Evolutionary conservation across 2,797 vertebrate genomes (phyloP).

Genomic region (Okamejei kenojei): DNA sequence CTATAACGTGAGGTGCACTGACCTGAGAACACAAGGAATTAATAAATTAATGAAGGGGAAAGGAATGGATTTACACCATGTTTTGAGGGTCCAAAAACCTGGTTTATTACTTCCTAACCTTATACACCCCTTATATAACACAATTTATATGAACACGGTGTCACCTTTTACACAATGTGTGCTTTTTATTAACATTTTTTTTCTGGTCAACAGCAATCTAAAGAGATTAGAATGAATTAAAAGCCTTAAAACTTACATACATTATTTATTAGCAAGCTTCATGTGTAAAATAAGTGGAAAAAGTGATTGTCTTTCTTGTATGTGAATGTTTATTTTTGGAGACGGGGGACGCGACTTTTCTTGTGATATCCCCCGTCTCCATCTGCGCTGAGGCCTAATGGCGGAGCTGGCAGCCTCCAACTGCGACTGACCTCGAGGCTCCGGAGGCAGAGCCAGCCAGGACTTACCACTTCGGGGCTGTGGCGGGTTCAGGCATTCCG

Average conservation of each 20-base stretch:
- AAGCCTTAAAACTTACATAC: slow-evolving; percentile 17
- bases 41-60: slow-evolving; percentile 3
- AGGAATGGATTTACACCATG: not conserved
- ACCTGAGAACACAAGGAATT: not conserved
- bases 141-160: not conserved
- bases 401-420: too few species aligned
- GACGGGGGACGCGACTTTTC: too few species aligned
- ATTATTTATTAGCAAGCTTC: not conserved
- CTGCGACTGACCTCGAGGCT: too few species aligned
- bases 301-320: too few species aligned
- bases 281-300: not conserved
- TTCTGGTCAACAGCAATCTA: not conserved
- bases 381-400: too few species aligned
- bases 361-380: too few species aligned
- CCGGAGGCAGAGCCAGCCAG: too few species aligned
- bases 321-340: not conserved
- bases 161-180: not conserved
- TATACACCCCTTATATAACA: not conserved
- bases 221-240: not conserved
- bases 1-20: not conserved
- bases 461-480: too few species aligned
- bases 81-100: not conserved
- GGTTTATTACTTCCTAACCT: not conserved
- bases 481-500: too few species aligned
- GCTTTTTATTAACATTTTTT: not conserved